phyloP scores from a whole-genome alignment of 53 echinoderm and acorn worm species.

The Echinometra lucunter region DNA sequence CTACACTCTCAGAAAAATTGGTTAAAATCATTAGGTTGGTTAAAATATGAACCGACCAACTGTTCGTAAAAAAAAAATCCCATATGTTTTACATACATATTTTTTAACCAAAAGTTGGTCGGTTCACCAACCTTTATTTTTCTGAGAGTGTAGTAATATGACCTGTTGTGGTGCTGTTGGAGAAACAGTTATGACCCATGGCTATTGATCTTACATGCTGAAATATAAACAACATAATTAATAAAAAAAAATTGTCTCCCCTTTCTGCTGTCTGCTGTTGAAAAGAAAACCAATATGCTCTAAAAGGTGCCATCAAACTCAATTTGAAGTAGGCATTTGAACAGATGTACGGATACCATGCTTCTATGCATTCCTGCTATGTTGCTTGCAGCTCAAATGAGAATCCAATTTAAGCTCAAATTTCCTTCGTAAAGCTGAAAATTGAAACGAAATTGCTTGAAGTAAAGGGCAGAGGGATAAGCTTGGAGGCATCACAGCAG shows the following conservation, averaged over 20 bases:
- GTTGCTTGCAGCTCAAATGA: conserved; percentile 3
- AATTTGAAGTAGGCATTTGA: background rate
- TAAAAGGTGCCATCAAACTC: conserved; percentile 1
- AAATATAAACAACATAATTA: background rate
- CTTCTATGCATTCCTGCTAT: background rate
- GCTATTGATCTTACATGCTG: background rate
- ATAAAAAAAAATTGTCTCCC: background rate
- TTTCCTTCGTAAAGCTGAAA: conserved; percentile 50
- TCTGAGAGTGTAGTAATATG: background rate
- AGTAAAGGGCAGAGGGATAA: conserved; percentile 56
- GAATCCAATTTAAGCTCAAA: conserved; percentile 55
- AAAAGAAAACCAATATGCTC: background rate
- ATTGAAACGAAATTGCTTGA: conserved; percentile 46
- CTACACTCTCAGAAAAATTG: too few relatives aligned
- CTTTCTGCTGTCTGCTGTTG: background rate
- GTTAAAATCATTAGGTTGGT: too few relatives aligned
- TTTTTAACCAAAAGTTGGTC: background rate
- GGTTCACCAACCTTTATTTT: too few relatives aligned
- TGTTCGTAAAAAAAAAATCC: too few relatives aligned
- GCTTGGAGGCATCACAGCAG: conserved; percentile 20
- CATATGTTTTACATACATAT: too few relatives aligned
- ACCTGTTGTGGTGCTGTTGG: background rate
- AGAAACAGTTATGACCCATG: background rate
- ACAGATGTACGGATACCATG: background rate
- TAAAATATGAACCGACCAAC: too few relatives aligned